Conservation (phyloP, 2,797 vertebrate species). For the Lepilemur septentrionalis region DNA sequence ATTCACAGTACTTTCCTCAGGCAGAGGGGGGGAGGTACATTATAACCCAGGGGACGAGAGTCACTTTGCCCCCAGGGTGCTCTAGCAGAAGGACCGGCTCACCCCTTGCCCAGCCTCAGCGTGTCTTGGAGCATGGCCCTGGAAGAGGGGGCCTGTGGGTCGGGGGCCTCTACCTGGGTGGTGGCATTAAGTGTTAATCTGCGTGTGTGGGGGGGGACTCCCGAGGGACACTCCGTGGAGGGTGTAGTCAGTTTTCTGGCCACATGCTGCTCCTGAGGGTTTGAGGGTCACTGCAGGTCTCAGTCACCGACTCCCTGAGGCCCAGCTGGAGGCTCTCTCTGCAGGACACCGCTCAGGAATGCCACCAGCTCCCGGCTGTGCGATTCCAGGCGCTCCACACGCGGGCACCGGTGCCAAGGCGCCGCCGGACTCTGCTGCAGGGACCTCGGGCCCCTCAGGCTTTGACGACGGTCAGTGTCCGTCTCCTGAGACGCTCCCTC, state of each 20-base stretch:
- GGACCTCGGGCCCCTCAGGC: not conserved
- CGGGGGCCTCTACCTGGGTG: not conserved
- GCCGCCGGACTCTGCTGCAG: fast-evolving
- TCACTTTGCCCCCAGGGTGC: not conserved
- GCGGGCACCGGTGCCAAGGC: fast-evolving
- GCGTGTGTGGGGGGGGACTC: not conserved
- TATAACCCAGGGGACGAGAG: not conserved
- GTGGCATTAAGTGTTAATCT: too few species aligned
- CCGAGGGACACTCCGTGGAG: fast-evolving
- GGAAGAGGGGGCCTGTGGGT: not conserved
- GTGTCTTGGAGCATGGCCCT: not conserved
- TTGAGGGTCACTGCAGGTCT: not conserved
- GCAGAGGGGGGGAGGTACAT: not conserved
- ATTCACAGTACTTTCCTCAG: not conserved
- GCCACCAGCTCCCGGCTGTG: fast-evolving
- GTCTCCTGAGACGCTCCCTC: not conserved
- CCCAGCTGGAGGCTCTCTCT: not conserved
- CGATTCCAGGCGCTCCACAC: fast-evolving
- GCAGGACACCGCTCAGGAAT: not conserved
- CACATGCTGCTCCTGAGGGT: fast-evolving
- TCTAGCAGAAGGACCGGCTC: not conserved
- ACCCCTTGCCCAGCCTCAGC: not conserved
- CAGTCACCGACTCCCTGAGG: not conserved
- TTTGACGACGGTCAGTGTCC: fast-evolving
- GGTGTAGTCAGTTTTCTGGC: not conserved